phyloP scores from a whole-genome alignment of 2,113 vertebrate genomes.

The Balaenoptera acutorostrata region DNA sequence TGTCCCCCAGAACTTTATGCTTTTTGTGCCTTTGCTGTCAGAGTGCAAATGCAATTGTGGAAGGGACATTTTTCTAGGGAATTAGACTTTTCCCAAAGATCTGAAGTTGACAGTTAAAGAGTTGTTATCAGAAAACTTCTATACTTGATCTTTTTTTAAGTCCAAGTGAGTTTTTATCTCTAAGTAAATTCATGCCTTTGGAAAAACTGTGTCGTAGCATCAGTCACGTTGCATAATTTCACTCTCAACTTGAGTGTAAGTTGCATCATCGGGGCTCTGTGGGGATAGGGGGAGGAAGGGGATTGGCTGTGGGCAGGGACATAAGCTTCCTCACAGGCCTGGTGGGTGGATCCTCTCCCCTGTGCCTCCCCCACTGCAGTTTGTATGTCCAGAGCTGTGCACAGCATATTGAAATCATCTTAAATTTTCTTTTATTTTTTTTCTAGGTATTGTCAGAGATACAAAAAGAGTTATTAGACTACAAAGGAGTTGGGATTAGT shows the following conservation, averaged over 20 bases:
- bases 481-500: conserved; percentile 90
- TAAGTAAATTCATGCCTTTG: background rate
- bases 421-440: conserved; percentile 46
- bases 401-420: background rate
- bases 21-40: background rate
- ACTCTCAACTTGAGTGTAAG: conserved; percentile 30
- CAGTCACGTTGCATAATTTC: fast-evolving
- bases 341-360: background rate
- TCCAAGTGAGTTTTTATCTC: background rate
- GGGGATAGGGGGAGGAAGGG: background rate
- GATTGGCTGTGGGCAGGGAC: background rate
- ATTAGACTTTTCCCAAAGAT: background rate
- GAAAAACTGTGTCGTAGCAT: background rate
- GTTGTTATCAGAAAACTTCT: background rate
- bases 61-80: background rate
- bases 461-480: conserved; percentile 92
- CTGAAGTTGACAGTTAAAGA: background rate
- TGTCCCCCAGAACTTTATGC: background rate
- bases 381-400: background rate
- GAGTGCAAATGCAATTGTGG: background rate
- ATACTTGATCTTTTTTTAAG: background rate
- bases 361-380: fast-evolving
- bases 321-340: background rate
- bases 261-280: conserved; percentile 65
- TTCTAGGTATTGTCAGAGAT: conserved; percentile 91